Conservation (phyloP, 1,140 invertebrate genomes). For the Dinoponera quadriceps region DNA sequence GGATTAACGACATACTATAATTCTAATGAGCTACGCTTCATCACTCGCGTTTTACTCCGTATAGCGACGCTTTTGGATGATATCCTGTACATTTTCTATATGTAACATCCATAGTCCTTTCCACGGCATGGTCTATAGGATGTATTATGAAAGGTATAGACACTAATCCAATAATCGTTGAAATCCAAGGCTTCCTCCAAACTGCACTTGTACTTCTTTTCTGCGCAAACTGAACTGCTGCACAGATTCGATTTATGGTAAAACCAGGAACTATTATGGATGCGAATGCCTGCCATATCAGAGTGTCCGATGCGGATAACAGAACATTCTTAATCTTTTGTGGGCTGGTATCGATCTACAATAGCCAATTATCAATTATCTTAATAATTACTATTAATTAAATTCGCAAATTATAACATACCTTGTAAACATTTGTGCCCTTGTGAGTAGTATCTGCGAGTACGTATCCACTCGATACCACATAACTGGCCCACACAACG, state of each 20-base stretch:
- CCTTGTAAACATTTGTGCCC: constrained; percentile 89
- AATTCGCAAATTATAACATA: constrained; percentile 6
- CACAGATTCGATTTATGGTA: constrained; percentile 95
- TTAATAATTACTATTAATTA: constrained; percentile 72
- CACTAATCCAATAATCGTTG: constrained; percentile 92
- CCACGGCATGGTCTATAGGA: constrained; percentile 94
- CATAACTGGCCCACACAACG: constrained; percentile 92
- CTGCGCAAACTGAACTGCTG: constrained; percentile 86
- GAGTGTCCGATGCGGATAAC: constrained; percentile 91
- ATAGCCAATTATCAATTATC: constrained; percentile 61
- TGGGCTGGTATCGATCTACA: constrained; percentile 68
- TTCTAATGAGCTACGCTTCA: constrained; percentile 23
- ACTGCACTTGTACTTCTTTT: constrained; percentile 82
- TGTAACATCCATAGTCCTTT: constrained; percentile 92
- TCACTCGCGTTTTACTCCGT: constrained; percentile 34
- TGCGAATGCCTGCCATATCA: constrained; percentile 97
- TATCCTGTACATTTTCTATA: constrained; percentile 85
- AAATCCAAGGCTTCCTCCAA: constrained; percentile 88
- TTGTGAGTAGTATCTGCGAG: constrained; percentile 95
- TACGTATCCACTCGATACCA: constrained; percentile 93
- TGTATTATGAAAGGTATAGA: constrained; percentile 97
- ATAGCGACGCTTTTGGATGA: constrained; percentile 73
- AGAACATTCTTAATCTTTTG: constrained; percentile 84
- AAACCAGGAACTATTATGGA: constrained; percentile 96
- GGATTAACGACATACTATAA: constrained; percentile 30